Evolutionary conservation across 1,140 invertebrate species (phyloP), one percentile per base, ranked within the genome.

Genomic region (Camponotus vicinus): DNA sequence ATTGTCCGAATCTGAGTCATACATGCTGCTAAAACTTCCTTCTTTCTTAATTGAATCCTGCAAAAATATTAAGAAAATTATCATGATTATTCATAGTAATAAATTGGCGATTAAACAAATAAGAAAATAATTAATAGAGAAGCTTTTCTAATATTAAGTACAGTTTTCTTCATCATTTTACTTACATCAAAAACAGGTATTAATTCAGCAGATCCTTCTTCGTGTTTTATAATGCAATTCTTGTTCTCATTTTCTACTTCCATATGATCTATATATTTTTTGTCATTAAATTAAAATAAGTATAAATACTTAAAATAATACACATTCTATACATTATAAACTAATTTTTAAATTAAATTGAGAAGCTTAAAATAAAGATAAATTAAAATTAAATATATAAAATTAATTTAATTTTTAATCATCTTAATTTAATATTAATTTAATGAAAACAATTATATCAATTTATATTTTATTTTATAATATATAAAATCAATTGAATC

Each of bases 121-220:
- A 70, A 15, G 18, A 59, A 55, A 13, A 69, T 40, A n/a, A 49
- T 45, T 7, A 11, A 49, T 13, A 37, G 13, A 57, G 4, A 83
- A 63, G 27, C 69, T 69, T 27, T 0, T 40, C 2, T 2, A 15
- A 45, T 52, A 61, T 1, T 34, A 34, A 61, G 11, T 49, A 73
- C 8, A 8, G n/a, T n/a, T 27, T 13, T 79, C 11, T 34, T 76
- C 52, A 79, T 27, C 27, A 27, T 27, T 27, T 27, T 79, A 88
- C 78, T 84, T 83, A 89, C 88, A 37, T 87, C 77, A 66, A 11
- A 40, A 61, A 21, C 21, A 1, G 49, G 37, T 67, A 93, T 77
- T 64, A 95, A 92, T 87, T 94, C 91, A 9, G 94, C 93, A 64
- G 92, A 92, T 76, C 92, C 93, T 76, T 92, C 79, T 79, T 91